These are phyloP conservation scores for Thecophora atra DNA, from an alignment of 2,888 invertebrate genomes.

Conservation along the genomic window DNA sequence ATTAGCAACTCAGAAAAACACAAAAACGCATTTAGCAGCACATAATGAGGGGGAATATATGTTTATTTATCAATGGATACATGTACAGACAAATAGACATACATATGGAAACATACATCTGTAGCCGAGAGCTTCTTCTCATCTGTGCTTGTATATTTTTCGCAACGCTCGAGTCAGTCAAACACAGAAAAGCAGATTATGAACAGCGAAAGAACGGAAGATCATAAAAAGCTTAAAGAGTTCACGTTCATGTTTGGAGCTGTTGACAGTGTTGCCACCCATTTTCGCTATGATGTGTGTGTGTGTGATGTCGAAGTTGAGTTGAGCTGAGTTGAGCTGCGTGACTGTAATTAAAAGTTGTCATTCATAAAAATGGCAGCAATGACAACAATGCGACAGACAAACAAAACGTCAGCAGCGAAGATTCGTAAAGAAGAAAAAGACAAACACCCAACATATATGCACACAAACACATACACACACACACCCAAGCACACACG, in stretches of 20 bases:
- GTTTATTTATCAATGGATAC: no score
- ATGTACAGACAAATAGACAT: no score
- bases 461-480: slow-evolving; percentile 4
- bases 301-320: neutral
- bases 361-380: slow-evolving; percentile 23
- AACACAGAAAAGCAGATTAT: slow-evolving; percentile 4
- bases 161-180: neutral
- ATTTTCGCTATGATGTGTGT: neutral
- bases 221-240: neutral
- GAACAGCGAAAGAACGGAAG: neutral
- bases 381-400: neutral
- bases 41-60: no score
- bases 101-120: no score
- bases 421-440: neutral
- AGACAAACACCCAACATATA: neutral
- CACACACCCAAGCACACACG: neutral
- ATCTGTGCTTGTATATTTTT: no score
- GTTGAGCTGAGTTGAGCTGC: neutral
- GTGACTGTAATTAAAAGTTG: slow-evolving; percentile 28
- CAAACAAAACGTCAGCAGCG: neutral
- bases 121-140: no score
- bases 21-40: no score
- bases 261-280: neutral
- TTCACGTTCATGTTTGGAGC: neutral
- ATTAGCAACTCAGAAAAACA: neutral